Conservation (phyloP, 2,113 vertebrate genomes). For the Strix aluco region DNA sequence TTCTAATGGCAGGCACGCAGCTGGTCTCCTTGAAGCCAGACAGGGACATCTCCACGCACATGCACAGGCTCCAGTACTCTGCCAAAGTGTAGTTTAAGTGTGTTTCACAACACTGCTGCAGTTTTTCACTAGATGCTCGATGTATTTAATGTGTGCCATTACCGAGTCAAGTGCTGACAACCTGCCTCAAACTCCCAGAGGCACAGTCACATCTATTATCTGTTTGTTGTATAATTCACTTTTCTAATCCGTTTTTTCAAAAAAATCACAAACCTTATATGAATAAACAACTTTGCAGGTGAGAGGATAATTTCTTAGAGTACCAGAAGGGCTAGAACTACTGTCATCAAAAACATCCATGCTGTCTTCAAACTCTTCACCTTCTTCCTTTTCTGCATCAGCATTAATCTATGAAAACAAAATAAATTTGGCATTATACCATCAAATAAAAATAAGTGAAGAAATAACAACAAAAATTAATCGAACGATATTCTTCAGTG, state of each 20-base stretch:
- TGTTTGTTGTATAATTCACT: fast-evolving
- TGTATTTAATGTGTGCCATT: not conserved
- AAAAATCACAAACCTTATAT: slow-evolving; percentile 84
- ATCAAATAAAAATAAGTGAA: not conserved
- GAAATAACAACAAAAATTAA: not conserved
- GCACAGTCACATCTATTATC: not conserved
- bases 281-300: slow-evolving; percentile 99
- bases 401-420: slow-evolving; percentile 77
- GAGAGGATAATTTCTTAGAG: slow-evolving; percentile 95
- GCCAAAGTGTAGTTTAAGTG: not conserved
- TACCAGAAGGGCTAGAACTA: slow-evolving; percentile 96
- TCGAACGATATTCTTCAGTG: not conserved
- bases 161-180: not conserved
- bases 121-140: not conserved
- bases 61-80: not conserved
- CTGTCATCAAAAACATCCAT: slow-evolving; percentile 98
- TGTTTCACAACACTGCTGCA: not conserved
- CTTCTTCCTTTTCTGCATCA: slow-evolving; percentile 90
- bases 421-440: not conserved
- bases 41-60: not conserved
- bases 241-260: not conserved
- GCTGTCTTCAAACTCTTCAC: slow-evolving; percentile 95
- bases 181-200: not conserved
- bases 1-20: not conserved
- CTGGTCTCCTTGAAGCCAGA: not conserved